Conservation (phyloP, 2,797 vertebrate species). For the Gadopsis bispinosus region DNA sequence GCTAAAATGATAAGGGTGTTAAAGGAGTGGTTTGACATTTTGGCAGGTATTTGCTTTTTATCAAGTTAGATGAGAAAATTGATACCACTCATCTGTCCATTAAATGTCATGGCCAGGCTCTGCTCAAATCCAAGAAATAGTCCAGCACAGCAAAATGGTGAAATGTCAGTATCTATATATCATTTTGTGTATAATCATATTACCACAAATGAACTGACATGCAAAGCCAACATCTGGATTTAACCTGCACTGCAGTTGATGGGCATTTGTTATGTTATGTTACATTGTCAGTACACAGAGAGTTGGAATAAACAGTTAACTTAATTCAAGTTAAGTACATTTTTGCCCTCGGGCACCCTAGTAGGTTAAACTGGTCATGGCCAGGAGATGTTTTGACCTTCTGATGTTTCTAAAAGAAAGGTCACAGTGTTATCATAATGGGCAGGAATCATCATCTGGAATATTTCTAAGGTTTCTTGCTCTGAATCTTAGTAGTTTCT, state of each 20-base stretch:
- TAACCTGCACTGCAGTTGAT: neutral
- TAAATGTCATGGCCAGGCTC: neutral
- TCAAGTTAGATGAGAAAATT: neutral
- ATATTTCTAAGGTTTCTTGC: conserved; percentile 7
- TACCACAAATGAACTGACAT: neutral
- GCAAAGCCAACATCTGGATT: neutral
- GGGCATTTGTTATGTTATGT: neutral
- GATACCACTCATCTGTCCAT: neutral
- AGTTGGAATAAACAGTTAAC: neutral
- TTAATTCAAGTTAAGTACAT: too few relatives aligned
- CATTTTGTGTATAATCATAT: neutral
- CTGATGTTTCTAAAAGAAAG: conserved; percentile 12
- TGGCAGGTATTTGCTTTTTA: neutral
- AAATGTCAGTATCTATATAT: neutral
- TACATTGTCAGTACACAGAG: neutral
- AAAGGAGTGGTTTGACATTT: neutral
- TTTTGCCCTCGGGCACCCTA: neutral
- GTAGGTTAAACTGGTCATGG: neutral
- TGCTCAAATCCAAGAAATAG: conserved; percentile 3
- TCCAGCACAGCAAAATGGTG: neutral
- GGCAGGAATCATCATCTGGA: neutral
- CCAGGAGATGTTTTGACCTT: conserved; percentile 3
- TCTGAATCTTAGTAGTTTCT: conserved; percentile 8
- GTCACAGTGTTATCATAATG: neutral
- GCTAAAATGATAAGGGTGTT: neutral